Evolutionary conservation across 2,113 vertebrate genomes (phyloP).

Genomic region (Takifugu bimaculatus): DNA sequence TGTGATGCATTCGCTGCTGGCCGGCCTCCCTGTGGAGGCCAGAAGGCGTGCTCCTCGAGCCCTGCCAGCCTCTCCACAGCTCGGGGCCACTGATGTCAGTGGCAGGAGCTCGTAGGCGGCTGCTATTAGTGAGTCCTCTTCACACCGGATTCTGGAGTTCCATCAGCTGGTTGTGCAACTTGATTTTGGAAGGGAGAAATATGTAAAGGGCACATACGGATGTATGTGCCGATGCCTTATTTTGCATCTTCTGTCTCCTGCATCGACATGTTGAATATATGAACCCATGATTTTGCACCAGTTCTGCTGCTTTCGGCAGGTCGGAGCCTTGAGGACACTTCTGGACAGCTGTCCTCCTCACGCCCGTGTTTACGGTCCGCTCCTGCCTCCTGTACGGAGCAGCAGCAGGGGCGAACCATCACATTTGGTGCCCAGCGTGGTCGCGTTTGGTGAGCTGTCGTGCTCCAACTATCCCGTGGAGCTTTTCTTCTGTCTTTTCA

Average conservation of each 20-base stretch:
- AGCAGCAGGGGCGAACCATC: conserved; percentile 83
- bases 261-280: background rate
- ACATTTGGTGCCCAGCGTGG: conserved; percentile 84
- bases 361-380: conserved; percentile 72
- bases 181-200: conserved; percentile 31
- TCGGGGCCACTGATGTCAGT: conserved; percentile 75
- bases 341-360: conserved; percentile 62
- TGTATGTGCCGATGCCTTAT: conserved; percentile 17
- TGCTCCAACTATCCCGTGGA: conserved; percentile 81
- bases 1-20: conserved; percentile 53
- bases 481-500: conserved; percentile 80
- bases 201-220: conserved; percentile 7
- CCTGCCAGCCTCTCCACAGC: conserved; percentile 69
- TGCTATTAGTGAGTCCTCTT: conserved; percentile 74
- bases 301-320: too few relatives aligned
- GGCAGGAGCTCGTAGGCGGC: conserved; percentile 75
- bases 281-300: background rate
- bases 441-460: conserved; percentile 79
- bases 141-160: conserved; percentile 73
- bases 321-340: conserved; percentile 7
- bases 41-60: conserved; percentile 70
- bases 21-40: conserved; percentile 68
- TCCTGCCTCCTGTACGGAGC: conserved; percentile 75
- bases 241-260: background rate
- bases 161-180: conserved; percentile 70